Evolutionary conservation across 2,797 vertebrate genomes (phyloP).

Genomic region (Epinephelus awoara): DNA sequence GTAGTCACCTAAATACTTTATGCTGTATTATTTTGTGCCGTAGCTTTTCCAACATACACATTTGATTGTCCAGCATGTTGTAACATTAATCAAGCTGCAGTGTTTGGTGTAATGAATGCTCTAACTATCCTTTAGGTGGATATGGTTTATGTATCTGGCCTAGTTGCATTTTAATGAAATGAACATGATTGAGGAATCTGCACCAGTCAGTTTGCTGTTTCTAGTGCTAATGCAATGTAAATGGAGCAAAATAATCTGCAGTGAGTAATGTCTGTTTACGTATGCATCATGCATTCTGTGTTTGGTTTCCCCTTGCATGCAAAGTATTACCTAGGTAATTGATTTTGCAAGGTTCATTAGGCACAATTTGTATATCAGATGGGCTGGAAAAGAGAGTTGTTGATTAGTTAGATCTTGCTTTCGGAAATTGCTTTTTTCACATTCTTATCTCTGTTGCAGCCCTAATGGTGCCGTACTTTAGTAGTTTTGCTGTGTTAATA

Average conservation of each 20-base stretch:
- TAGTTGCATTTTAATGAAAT: conserved; percentile 82
- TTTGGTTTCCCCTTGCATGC: conserved; percentile 82
- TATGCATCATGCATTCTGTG: conserved; percentile 82
- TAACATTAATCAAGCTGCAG: conserved; percentile 56
- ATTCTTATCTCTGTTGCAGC: conserved; percentile 70
- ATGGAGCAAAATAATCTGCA: conserved; percentile 85
- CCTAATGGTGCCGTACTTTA: conserved; percentile 57
- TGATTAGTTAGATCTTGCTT: conserved; percentile 85
- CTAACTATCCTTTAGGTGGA: conserved; percentile 42
- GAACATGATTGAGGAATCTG: conserved; percentile 81
- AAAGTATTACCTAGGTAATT: conserved; percentile 86
- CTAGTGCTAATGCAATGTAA: conserved; percentile 83
- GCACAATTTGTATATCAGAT: conserved; percentile 87
- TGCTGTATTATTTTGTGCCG: conserved; percentile 31
- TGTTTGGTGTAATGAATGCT: conserved; percentile 41
- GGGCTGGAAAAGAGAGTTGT: conserved; percentile 86
- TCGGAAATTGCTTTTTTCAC: conserved; percentile 75
- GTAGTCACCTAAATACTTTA: conserved; percentile 47
- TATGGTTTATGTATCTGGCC: conserved; percentile 73
- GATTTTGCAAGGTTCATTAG: conserved; percentile 87
- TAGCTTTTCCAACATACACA: conserved; percentile 26
- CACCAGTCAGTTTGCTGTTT: conserved; percentile 71
- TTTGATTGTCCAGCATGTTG: conserved; percentile 45
- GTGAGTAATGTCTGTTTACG: conserved; percentile 86
- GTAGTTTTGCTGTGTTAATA: conserved; percentile 60